Percentiles rank a stretch among this genome's conserved stretches.
phyloP scores from a whole-genome alignment of 2,888 invertebrate genomes.

The Drosophila tripunctata region DNA sequence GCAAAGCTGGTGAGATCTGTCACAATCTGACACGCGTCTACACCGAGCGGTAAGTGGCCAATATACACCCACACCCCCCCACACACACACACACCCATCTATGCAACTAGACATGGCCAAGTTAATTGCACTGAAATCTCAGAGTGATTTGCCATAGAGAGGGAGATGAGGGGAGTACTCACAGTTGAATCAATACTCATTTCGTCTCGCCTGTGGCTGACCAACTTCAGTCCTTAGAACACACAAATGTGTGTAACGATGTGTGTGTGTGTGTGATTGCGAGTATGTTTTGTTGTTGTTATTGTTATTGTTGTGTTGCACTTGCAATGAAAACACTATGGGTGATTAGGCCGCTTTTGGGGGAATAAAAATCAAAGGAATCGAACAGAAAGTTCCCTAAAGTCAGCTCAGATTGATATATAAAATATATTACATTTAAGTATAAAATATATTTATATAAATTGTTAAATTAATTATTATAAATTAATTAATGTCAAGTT shows the following conservation, averaged over 20 bases:
- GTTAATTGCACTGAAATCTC: constrained; percentile 45
- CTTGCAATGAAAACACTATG: constrained; percentile 16
- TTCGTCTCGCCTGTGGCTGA: constrained; percentile 30
- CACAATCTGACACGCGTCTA: constrained; percentile 86
- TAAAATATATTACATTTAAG: too few relatives aligned
- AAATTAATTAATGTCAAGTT: too few relatives aligned
- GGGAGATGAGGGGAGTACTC: constrained; percentile 9
- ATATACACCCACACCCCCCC: background rate
- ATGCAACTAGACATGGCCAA: constrained; percentile 5
- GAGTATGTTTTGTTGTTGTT: constrained; percentile 18
- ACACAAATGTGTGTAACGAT: background rate
- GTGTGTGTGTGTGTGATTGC: constrained; percentile 3
- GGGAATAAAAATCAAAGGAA: background rate
- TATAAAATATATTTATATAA: too few relatives aligned
- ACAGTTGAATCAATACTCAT: constrained; percentile 24
- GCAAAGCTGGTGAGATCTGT: constrained; percentile 89
- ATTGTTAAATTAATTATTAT: too few relatives aligned
- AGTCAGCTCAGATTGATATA: too few relatives aligned
- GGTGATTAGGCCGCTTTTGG: background rate
- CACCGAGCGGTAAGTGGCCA: constrained; percentile 77
- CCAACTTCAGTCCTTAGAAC: background rate
- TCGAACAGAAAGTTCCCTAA: too few relatives aligned
- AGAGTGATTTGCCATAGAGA: constrained; percentile 42
- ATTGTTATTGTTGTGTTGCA: constrained; percentile 31
- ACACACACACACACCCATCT: background rate